Percentiles rank a stretch among this genome's conserved stretches.
These are phyloP conservation scores for Coracias cyanogaster DNA, from an alignment of 2,797 vertebrate species.

Conservation along the genomic window DNA sequence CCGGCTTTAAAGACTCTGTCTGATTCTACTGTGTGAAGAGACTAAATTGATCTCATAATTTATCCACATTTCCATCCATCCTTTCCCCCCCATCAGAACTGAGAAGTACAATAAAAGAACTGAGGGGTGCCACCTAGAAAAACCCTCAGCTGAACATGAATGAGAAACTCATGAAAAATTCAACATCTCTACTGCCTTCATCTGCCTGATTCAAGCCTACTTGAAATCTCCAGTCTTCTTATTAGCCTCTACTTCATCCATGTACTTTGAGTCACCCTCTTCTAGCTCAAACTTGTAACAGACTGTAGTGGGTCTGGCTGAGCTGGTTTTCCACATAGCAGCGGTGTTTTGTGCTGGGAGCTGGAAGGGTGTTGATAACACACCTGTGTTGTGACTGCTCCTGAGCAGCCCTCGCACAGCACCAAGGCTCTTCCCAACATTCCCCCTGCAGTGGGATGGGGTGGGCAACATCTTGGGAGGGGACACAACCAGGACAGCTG, in stretches of 20 bases:
- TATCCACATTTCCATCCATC: not conserved
- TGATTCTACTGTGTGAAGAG: not conserved
- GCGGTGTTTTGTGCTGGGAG: too few species aligned
- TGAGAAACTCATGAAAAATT: slow-evolving; percentile 7
- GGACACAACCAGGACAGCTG: too few species aligned
- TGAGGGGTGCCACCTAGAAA: not conserved
- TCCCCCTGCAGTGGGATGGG: too few species aligned
- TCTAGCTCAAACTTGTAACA: not conserved
- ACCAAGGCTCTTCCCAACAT: too few species aligned
- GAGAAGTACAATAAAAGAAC: not conserved
- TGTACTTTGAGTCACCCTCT: not conserved
- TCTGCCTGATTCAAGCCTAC: not conserved
- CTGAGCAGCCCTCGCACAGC: too few species aligned
- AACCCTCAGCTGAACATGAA: not conserved
- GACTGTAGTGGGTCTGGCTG: too few species aligned
- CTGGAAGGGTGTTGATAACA: too few species aligned
- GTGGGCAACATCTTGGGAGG: too few species aligned
- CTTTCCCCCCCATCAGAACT: not conserved
- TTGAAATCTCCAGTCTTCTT: not conserved
- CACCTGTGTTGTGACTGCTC: too few species aligned
- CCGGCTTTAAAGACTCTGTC: not conserved
- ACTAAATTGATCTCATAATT: not conserved
- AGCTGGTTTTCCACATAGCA: too few species aligned
- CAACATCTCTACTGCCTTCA: not conserved
- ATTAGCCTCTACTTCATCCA: not conserved